Evolutionary conservation across 2,888 invertebrate species (phyloP), one percentile per base, ranked within the genome.

Genomic region (Orchesellides sinensis): DNA sequence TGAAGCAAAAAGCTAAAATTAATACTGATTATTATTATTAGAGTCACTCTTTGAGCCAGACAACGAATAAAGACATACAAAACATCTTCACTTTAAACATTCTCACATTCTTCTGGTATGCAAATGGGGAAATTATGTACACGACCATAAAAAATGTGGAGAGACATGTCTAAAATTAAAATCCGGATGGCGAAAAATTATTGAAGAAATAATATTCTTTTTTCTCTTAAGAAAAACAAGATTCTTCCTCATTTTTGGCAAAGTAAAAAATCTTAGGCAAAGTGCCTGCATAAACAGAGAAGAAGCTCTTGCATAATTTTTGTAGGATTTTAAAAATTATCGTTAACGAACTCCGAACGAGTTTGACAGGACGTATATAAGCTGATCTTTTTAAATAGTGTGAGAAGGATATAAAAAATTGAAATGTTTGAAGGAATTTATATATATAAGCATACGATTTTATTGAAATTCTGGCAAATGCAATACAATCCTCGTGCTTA

Each of bases 121-220:
- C 83, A 74, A 74, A 79, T 74, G 65, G 77, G 47, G 66, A 77
- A 74, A 82, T n/a, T n/a, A 70, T 65, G 47, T 29, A 52, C 49
- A 63, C 45, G 65, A 49, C 52, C 81, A 81, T 47, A 68, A 73
- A 68, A 74, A 59, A 1, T 52, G 23, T 32, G 23, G 52, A n/a
- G n/a, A 78, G 75, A 82, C 82, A 82, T 83, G 83, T 84, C 86
- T 87, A 85, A 86, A 87, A 86, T 86, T 87, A n/a, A n/a, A n/a
- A n/a, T n/a, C n/a, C n/a, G 86, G 85, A 85, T 85, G 77, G 85
- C 85, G 85, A 87, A 87, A 87, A 86, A 87, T 86, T 86, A 85
- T 79, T 82, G 80, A 85, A 70, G 65, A 59, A 79, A 80, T 23
- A 35, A 32, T 56, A 47, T 66, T 77, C 40, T 47, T 59, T 25